Percentiles rank a stretch among this genome's conserved stretches.
Conservation (phyloP, 2,888 invertebrate species). For the Eupsilia transversa region DNA sequence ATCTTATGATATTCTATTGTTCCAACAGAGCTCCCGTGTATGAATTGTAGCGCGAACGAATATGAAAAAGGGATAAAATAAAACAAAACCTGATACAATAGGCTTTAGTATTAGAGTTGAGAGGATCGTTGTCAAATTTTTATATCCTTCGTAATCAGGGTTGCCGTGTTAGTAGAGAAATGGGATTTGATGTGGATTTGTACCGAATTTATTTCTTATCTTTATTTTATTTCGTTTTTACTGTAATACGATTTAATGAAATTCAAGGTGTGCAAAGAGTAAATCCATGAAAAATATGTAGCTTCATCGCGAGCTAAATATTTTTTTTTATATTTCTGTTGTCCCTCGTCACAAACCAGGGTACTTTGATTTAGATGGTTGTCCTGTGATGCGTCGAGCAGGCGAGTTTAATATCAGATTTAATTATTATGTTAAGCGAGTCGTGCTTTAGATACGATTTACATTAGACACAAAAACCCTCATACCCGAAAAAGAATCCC, state of each 20-base stretch:
- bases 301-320: neutral
- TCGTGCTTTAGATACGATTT: neutral
- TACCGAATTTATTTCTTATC: neutral
- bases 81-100: slow-evolving; percentile 84
- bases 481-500: neutral
- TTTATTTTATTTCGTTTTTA: too few relatives aligned
- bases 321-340: too few relatives aligned
- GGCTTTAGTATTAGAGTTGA: slow-evolving; percentile 80
- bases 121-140: slow-evolving; percentile 86
- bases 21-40: slow-evolving; percentile 73
- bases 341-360: neutral
- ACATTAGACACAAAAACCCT: too few relatives aligned
- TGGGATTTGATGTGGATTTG: neutral
- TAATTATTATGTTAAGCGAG: neutral
- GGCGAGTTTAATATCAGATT: neutral
- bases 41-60: slow-evolving; percentile 81
- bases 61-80: slow-evolving; percentile 75
- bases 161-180: slow-evolving; percentile 44
- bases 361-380: neutral
- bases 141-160: slow-evolving; percentile 76
- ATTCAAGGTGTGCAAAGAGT: neutral
- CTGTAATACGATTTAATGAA: neutral
- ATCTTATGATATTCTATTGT: slow-evolving; percentile 55
- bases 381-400: neutral
- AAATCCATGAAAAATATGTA: neutral